Base-by-base conservation (phyloP, 2,888 invertebrate genomes). In the Rhagium mordax region DNA sequence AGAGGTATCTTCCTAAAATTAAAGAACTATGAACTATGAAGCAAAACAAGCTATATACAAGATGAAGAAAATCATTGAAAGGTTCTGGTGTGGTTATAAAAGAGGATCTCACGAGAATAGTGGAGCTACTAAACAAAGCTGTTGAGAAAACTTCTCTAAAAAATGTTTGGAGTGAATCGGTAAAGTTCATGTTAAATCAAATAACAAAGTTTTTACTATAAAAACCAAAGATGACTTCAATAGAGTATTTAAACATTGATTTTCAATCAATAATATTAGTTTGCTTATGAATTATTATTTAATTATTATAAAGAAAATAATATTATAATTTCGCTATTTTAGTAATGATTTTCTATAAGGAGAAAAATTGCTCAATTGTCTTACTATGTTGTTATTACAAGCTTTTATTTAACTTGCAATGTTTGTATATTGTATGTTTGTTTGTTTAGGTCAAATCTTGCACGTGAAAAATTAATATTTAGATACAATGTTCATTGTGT, bases 81-180 rank as follows among this genome's bases (percentile, higher is more conserved):
- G 70, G 74, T 20, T 24, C 70, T 29, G 41, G 53, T 27, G 49
- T 60, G 7, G 61, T 70, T 3, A 60, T 66, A 29, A 64, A 53
- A 33, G 73, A 74, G 29, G 70, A 74, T 27, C 29, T 74, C 8
- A 74, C 70, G 10, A 15, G n/a, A 15, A 29, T 57, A 10, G 3
- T 71, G 18, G 18, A 65, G 15, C n/a, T 71, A 24, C 10, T 71
- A 7, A 29, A n/a, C 1, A 21, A 41, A n/a, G 18, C 18, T 1
- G 24, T 48, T 47, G 65, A 71, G 13, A 51, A 57, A 48, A 41
- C 41, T 4, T 64, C 64, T 0, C 13, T 64, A 5, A 71, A 41
- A 41, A 64, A 55, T 64, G 65, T 64, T 0, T 71, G 71, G 65
- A 64, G 65, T 10, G 16, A 64, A 13, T 24, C 3, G 15, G 64